Percentiles rank a stretch among this genome's conserved stretches.
Conservation (phyloP, 1,140 invertebrate species). For the Scaptomyza graminum region DNA sequence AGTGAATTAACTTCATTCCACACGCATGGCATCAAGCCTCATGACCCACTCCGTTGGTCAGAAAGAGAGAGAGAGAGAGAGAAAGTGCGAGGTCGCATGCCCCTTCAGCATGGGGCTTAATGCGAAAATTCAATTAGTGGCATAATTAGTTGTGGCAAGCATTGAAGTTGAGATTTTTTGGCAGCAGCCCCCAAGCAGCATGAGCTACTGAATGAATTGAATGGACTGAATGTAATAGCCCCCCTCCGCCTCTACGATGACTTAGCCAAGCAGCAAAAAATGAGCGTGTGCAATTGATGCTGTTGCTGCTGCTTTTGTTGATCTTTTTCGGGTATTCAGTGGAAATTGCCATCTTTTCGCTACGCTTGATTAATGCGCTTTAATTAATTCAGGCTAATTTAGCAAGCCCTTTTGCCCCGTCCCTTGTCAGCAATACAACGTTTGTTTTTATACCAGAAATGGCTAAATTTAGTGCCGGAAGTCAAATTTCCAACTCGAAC, state of each 20-base stretch:
- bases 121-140: conserved; percentile 82
- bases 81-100: neutral
- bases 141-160: conserved; percentile 82
- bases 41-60: conserved; percentile 9
- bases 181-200: conserved; percentile 29
- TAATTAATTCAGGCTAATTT: conserved; percentile 80
- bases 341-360: conserved; percentile 45
- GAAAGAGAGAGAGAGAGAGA: neutral
- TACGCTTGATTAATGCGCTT: conserved; percentile 74
- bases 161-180: conserved; percentile 79
- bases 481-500: conserved; percentile 11
- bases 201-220: conserved; percentile 52
- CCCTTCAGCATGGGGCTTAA: conserved; percentile 60
- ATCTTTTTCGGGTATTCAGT: conserved; percentile 57
- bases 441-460: conserved; percentile 32
- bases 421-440: neutral
- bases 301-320: conserved; percentile 56
- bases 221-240: conserved; percentile 7
- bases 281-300: conserved; percentile 29
- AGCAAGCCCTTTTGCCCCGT: conserved; percentile 24
- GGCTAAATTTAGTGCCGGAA: conserved; percentile 46
- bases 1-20: conserved; percentile 62
- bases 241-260: conserved; percentile 20
- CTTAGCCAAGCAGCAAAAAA: conserved; percentile 27
- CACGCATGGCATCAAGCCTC: conserved; percentile 44